Conservation (phyloP, 2,888 invertebrate species). For the Nephrotoma guestfalica region DNA sequence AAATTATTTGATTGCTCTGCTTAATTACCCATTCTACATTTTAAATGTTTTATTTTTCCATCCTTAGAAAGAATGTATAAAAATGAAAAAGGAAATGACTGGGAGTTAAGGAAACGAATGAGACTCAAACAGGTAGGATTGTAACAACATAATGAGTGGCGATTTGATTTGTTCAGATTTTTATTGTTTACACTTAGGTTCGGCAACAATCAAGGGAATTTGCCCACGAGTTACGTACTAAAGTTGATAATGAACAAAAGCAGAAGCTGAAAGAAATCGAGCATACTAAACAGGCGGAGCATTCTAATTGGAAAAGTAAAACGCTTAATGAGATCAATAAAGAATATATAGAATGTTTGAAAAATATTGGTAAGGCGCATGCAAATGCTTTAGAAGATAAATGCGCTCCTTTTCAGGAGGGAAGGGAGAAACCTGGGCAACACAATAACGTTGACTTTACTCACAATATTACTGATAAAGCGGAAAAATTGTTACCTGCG, state of each 20-base stretch:
- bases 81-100: background rate
- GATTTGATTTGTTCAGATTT: background rate
- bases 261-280: constrained; percentile 32
- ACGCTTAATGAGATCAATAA: constrained; percentile 35
- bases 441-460: background rate
- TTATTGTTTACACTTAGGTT: constrained; percentile 30
- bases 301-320: constrained; percentile 33
- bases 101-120: background rate
- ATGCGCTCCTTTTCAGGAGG: background rate
- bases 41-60: background rate
- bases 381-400: background rate
- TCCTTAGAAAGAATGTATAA: background rate
- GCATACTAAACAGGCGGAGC: constrained; percentile 30
- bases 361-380: constrained; percentile 37
- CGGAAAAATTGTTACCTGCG: background rate
- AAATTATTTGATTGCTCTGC: background rate
- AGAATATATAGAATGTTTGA: constrained; percentile 36
- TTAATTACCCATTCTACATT: background rate
- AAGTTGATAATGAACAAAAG: constrained; percentile 32
- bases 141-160: background rate
- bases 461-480: background rate
- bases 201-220: constrained; percentile 46
- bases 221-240: constrained; percentile 37
- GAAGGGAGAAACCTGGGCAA: background rate
- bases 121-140: background rate